phyloP scores from a whole-genome alignment of 2,888 invertebrate genomes.

The Muscina levida region DNA sequence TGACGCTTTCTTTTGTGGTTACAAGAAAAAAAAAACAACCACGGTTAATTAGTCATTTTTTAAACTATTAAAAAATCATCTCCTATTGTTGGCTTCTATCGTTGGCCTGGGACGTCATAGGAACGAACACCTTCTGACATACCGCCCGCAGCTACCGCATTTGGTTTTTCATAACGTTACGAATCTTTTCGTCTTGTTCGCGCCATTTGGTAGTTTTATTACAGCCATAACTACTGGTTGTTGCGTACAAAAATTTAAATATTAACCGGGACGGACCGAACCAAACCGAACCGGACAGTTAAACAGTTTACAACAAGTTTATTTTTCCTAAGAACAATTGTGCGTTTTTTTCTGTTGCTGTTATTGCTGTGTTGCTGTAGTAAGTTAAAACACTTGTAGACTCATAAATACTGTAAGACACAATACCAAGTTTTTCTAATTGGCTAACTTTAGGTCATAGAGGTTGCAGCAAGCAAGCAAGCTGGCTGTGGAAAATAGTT shows the following conservation, averaged over 20 bases:
- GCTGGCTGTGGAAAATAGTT: slow-evolving; percentile 4
- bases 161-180: slow-evolving; percentile 12
- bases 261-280: slow-evolving; percentile 4
- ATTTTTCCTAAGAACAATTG: slow-evolving; percentile 28
- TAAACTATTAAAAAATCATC: slow-evolving; percentile 63
- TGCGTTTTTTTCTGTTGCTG: slow-evolving; percentile 43
- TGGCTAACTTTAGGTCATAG: too few species aligned
- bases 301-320: slow-evolving; percentile 10
- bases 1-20: slow-evolving; percentile 31
- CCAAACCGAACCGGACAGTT: not conserved
- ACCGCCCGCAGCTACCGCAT: slow-evolving; percentile 50
- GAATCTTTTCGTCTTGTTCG: not conserved
- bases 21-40: slow-evolving; percentile 43
- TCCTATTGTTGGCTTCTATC: slow-evolving; percentile 17
- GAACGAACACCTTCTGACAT: slow-evolving; percentile 40
- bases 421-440: not conserved
- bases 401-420: not conserved
- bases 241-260: slow-evolving; percentile 51
- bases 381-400: slow-evolving; percentile 7
- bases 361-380: too few species aligned
- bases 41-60: slow-evolving; percentile 66
- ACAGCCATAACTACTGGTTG: slow-evolving; percentile 28
- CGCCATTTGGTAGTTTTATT: slow-evolving; percentile 26
- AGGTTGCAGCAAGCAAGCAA: slow-evolving; percentile 27
- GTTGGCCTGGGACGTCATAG: slow-evolving; percentile 12